Conservation (phyloP, 2,888 invertebrate genomes). For the Onchidella celtica region DNA sequence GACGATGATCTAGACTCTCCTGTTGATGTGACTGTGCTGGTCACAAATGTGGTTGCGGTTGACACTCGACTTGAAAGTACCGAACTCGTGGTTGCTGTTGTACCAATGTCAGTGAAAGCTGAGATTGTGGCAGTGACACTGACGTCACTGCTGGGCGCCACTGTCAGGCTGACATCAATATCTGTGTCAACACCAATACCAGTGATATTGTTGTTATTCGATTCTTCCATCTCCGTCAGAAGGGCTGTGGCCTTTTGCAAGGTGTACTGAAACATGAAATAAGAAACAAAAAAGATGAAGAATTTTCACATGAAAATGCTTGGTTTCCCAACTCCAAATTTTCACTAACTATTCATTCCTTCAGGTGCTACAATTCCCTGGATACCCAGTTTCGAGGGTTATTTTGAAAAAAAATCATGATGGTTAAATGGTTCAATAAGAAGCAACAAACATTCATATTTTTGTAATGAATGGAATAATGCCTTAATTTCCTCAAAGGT, state of each 20-base stretch:
- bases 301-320: too few relatives aligned
- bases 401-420: too few relatives aligned
- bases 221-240: conserved; percentile 78
- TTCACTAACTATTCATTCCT: neutral
- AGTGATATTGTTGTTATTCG: conserved; percentile 49
- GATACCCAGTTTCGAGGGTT: too few relatives aligned
- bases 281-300: neutral
- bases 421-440: too few relatives aligned
- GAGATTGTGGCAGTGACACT: conserved; percentile 14
- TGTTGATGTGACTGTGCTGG: conserved; percentile 31
- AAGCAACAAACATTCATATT: too few relatives aligned
- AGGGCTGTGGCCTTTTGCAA: conserved; percentile 81
- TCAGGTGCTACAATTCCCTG: neutral
- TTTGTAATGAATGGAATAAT: too few relatives aligned
- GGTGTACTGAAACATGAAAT: conserved; percentile 75
- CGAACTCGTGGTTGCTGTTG: conserved; percentile 10
- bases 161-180: conserved; percentile 8
- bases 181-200: conserved; percentile 16
- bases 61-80: neutral
- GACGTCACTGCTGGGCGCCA: conserved; percentile 25
- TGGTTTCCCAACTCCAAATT: too few relatives aligned
- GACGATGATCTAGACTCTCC: neutral
- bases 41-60: conserved; percentile 17
- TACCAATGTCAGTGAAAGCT: neutral
- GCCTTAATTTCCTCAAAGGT: too few relatives aligned